A percentile compares a stretch with the other conserved stretches of the same genome.
Evolutionary conservation across 2,797 vertebrate genomes (phyloP).

Genomic region (Enteromius fasciolatus): DNA sequence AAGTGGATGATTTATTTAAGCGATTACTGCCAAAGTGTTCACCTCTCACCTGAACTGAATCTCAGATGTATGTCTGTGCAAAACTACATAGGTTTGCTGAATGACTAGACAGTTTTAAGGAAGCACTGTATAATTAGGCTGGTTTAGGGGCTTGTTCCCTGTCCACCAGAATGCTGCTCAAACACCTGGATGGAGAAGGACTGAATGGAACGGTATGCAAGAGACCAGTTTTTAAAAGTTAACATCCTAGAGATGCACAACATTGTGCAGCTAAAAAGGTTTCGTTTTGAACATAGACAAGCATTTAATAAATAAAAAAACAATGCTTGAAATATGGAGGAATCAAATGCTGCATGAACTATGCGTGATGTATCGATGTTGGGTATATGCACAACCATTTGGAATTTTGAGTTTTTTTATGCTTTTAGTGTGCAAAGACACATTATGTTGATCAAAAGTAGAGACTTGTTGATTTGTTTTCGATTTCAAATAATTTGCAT

Average conservation of each 20-base stretch:
- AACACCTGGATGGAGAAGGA: neutral
- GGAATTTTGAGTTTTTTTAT: neutral
- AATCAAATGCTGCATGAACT: neutral
- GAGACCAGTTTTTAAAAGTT: neutral
- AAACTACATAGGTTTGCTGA: conserved; percentile 10
- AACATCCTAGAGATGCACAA: neutral
- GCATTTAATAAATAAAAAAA: neutral
- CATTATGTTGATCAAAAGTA: neutral
- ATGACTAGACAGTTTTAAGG: neutral
- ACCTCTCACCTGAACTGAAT: neutral
- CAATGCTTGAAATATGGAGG: neutral
- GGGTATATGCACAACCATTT: neutral
- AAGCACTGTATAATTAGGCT: neutral
- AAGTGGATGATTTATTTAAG: neutral
- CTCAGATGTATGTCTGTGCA: neutral
- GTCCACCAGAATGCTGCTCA: conserved; percentile 3
- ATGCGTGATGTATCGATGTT: neutral
- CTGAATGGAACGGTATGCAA: neutral
- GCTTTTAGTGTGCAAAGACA: neutral
- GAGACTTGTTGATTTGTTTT: neutral
- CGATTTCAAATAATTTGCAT: neutral
- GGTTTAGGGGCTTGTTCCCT: neutral
- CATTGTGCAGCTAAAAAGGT: neutral
- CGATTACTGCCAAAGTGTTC: neutral
- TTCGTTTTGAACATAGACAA: neutral